phyloP scores from a whole-genome alignment of 2,797 vertebrate genomes.

The Melanotaenia trifasciata region DNA sequence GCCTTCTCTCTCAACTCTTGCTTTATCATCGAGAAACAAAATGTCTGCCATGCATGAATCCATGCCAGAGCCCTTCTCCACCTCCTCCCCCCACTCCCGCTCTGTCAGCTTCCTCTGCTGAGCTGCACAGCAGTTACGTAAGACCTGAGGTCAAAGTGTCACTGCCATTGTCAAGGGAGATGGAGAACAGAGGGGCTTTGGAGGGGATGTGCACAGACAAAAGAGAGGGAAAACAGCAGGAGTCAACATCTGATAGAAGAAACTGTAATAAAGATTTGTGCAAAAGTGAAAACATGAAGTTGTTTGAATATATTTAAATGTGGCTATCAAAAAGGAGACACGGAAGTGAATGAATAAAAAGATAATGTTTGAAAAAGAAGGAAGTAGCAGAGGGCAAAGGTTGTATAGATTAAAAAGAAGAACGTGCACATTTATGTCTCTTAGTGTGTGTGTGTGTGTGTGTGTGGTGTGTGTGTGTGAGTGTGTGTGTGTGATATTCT shows the following conservation, averaged over 20 bases:
- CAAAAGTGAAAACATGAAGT: slow-evolving; percentile 18
- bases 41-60: slow-evolving; percentile 69
- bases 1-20: slow-evolving; percentile 45
- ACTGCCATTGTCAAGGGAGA: slow-evolving; percentile 81
- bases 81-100: slow-evolving; percentile 14
- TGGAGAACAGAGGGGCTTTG: slow-evolving; percentile 69
- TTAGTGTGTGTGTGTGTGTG: not conserved
- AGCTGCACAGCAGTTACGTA: slow-evolving; percentile 74
- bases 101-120: slow-evolving; percentile 36
- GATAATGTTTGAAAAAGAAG: slow-evolving; percentile 14
- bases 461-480: not conserved
- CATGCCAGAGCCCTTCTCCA: slow-evolving; percentile 39
- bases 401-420: slow-evolving; percentile 24
- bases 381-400: slow-evolving; percentile 33
- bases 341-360: slow-evolving; percentile 37
- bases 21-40: slow-evolving; percentile 67
- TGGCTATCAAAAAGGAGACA: not conserved
- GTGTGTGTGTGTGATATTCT: slow-evolving; percentile 23
- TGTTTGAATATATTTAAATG: slow-evolving; percentile 7
- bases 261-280: slow-evolving; percentile 21
- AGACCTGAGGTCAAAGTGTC: slow-evolving; percentile 82
- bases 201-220: slow-evolving; percentile 47
- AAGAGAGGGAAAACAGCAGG: slow-evolving; percentile 31
- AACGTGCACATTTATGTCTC: slow-evolving; percentile 7
- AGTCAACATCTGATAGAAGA: slow-evolving; percentile 3